Conservation (phyloP, 2,113 vertebrate species). For the Synchiropus splendidus region DNA sequence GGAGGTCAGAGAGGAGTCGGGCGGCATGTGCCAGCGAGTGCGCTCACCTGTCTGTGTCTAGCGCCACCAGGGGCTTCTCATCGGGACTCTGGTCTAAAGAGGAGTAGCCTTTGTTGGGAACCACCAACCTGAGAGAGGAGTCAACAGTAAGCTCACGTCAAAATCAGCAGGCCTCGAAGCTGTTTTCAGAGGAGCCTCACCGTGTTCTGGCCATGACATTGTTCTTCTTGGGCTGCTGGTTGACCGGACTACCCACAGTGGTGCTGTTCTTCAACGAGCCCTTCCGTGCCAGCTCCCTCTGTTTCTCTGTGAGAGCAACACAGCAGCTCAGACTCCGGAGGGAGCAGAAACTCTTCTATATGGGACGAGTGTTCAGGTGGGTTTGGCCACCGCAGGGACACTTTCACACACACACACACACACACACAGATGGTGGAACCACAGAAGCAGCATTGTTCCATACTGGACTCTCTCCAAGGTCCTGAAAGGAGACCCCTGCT, state of each 20-base stretch:
- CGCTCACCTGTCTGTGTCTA: constrained; percentile 94
- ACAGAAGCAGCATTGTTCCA: background rate
- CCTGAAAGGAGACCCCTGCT: constrained; percentile 42
- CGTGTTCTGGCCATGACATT: constrained; percentile 96
- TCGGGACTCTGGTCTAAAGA: constrained; percentile 97
- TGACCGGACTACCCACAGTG: constrained; percentile 85
- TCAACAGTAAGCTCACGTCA: background rate
- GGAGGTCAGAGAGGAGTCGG: background rate
- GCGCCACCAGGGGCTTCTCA: constrained; percentile 93
- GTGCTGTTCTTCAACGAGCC: constrained; percentile 90
- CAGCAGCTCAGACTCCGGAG: constrained; percentile 4
- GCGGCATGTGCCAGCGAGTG: background rate
- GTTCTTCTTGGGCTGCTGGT: constrained; percentile 98
- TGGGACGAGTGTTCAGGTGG: too few relatives aligned
- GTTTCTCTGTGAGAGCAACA: constrained; percentile 78
- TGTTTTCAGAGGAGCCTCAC: constrained; percentile 56
- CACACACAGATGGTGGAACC: too few relatives aligned
- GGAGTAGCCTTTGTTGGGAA: constrained; percentile 97
- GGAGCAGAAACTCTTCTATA: too few relatives aligned
- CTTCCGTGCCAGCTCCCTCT: constrained; percentile 90
- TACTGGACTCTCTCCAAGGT: constrained; percentile 46
- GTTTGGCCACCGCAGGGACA: too few relatives aligned
- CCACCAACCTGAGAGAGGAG: constrained; percentile 76
- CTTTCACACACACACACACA: too few relatives aligned
- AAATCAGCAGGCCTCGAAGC: too few relatives aligned